These are phyloP conservation scores for Cavia porcellus DNA, from an alignment of 2,113 vertebrate genomes.

Conservation along the genomic window DNA sequence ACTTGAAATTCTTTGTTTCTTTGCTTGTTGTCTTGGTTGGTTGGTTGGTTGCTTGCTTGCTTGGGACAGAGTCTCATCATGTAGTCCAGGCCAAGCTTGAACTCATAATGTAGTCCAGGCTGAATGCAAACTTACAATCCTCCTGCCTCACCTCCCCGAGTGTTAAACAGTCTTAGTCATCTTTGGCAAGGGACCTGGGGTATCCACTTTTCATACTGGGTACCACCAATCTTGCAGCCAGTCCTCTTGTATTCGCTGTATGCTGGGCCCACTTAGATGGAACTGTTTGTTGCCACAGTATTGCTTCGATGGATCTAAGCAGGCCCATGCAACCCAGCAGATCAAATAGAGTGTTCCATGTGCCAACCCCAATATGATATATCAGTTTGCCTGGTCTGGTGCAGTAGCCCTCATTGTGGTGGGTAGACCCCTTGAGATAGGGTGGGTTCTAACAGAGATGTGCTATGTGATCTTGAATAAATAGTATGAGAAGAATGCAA, in stretches of 20 bases:
- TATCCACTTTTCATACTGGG: background rate
- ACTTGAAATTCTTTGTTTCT: background rate
- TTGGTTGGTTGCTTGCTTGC: background rate
- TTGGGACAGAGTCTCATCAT: background rate
- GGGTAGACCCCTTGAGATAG: background rate
- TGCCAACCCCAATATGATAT: rapidly evolving
- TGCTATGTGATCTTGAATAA: background rate
- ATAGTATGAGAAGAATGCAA: background rate
- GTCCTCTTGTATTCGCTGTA: background rate
- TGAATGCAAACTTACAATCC: background rate
- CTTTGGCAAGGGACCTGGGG: too few species aligned
- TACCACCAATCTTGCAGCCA: background rate
- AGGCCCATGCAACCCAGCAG: background rate
- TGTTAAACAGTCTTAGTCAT: too few species aligned
- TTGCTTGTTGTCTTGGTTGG: background rate
- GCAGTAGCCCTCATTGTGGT: rapidly evolving
- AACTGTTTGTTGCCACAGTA: background rate
- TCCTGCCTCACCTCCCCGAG: background rate
- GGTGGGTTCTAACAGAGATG: background rate
- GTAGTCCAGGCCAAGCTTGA: background rate
- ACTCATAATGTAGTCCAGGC: background rate
- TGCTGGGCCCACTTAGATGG: background rate
- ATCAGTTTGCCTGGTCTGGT: rapidly evolving
- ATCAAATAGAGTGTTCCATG: too few species aligned
- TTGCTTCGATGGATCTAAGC: background rate